These are phyloP conservation scores for Nomada hirtipes DNA, from an alignment of 2,888 invertebrate genomes.

Conservation along the genomic window DNA sequence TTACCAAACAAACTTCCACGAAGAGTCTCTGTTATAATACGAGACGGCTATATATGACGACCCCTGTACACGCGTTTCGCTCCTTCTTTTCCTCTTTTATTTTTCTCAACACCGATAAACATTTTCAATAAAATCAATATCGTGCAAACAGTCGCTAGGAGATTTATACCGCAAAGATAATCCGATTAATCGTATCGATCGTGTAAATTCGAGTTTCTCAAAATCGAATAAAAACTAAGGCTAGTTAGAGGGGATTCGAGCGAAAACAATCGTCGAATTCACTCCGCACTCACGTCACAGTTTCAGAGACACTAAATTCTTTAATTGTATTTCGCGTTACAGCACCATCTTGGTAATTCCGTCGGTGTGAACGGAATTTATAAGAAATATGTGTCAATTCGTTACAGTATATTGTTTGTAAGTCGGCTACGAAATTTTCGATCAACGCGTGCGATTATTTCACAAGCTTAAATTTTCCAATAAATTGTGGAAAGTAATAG, in stretches of 20 bases:
- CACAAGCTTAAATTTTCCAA: no score
- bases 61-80: constrained; percentile 30
- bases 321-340: not conserved
- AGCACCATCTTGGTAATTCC: not conserved
- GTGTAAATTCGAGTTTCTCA: constrained; percentile 42
- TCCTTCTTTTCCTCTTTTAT: constrained; percentile 10
- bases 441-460: no score
- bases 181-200: constrained; percentile 43
- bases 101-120: constrained; percentile 65
- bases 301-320: constrained; percentile 35
- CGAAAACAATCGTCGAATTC: not conserved
- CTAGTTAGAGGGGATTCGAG: constrained; percentile 10
- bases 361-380: not conserved
- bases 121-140: constrained; percentile 72
- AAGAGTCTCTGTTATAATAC: not conserved
- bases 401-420: no score
- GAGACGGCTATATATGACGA: constrained; percentile 17
- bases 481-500: not conserved
- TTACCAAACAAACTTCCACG: constrained; percentile 32
- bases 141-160: constrained; percentile 58
- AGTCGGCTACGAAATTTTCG: no score
- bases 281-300: not conserved
- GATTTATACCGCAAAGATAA: constrained; percentile 41
- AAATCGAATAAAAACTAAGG: constrained; percentile 38
- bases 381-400: no score